Conservation (phyloP, 1,140 invertebrate genomes). For the Marisa cornuarietis region DNA sequence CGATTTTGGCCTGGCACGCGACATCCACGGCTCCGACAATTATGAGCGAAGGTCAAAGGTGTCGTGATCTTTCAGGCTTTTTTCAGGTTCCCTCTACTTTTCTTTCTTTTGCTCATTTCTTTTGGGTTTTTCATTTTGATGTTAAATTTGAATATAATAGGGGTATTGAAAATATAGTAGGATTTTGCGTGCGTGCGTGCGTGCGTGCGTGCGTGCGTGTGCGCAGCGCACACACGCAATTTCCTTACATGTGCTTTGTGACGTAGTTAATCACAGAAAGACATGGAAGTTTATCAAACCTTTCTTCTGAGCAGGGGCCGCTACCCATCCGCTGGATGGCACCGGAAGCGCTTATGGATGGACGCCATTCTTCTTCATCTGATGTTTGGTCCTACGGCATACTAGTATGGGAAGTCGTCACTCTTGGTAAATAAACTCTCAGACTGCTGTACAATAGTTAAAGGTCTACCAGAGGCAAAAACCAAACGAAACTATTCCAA, state of each 20-base stretch:
- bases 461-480: neutral
- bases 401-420: slow-evolving; percentile 56
- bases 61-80: neutral
- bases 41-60: slow-evolving; percentile 57
- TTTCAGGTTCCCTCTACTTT: too few species aligned
- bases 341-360: slow-evolving; percentile 46
- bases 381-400: slow-evolving; percentile 62
- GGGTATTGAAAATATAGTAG: neutral
- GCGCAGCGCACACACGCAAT: too few species aligned
- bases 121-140: neutral
- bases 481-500: neutral
- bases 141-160: neutral
- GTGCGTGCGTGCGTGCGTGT: too few species aligned
- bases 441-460: neutral
- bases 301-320: slow-evolving; percentile 33
- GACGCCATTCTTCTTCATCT: slow-evolving; percentile 46
- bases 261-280: too few species aligned
- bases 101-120: too few species aligned
- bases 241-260: too few species aligned
- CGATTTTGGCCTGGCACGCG: slow-evolving; percentile 87
- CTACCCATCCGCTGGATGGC: slow-evolving; percentile 58
- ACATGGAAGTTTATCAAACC: neutral
- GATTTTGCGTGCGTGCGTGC: too few species aligned
- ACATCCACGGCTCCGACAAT: slow-evolving; percentile 66
- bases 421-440: slow-evolving; percentile 42